Evolutionary conservation across 92 coral and sea anemone species (phyloP).

Genomic region (Ricordea florida): DNA sequence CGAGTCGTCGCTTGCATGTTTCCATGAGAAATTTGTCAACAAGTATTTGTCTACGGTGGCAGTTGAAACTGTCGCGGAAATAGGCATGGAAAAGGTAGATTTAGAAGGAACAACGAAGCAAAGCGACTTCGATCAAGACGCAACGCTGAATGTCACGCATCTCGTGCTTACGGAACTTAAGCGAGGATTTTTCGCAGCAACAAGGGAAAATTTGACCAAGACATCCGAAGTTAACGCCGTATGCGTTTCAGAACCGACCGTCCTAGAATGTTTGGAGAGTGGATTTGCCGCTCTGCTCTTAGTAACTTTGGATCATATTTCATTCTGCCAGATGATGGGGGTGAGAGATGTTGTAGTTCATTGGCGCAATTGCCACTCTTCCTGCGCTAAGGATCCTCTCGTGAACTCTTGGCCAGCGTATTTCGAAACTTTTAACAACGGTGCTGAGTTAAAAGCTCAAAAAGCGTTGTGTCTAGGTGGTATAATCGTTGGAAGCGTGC

Average conservation of each 20-base stretch:
- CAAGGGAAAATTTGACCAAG: not conserved
- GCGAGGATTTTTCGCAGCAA: constrained; percentile 14
- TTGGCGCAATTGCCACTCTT: constrained; percentile 72
- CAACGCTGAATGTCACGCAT: not conserved
- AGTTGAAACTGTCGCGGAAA: no score
- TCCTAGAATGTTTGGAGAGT: constrained; percentile 29
- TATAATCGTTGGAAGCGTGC: not conserved
- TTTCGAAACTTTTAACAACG: constrained; percentile 65
- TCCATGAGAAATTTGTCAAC: no score
- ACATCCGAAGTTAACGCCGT: not conserved
- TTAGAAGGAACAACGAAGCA: not conserved
- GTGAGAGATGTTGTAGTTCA: constrained; percentile 32
- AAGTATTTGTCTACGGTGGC: no score
- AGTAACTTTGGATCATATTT: constrained; percentile 55
- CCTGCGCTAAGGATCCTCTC: constrained; percentile 40
- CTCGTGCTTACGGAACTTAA: not conserved
- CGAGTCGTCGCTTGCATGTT: no score
- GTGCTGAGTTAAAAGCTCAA: constrained; percentile 24
- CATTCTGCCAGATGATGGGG: constrained; percentile 21
- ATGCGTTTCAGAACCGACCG: constrained; percentile 49
- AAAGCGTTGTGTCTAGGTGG: constrained; percentile 61
- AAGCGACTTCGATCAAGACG: no score
- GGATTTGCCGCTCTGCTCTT: constrained; percentile 42
- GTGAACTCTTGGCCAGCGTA: constrained; percentile 75
- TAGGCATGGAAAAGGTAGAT: no score